phyloP scores from a whole-genome alignment of 2,113 vertebrate species.

The Solenodon paradoxus region DNA sequence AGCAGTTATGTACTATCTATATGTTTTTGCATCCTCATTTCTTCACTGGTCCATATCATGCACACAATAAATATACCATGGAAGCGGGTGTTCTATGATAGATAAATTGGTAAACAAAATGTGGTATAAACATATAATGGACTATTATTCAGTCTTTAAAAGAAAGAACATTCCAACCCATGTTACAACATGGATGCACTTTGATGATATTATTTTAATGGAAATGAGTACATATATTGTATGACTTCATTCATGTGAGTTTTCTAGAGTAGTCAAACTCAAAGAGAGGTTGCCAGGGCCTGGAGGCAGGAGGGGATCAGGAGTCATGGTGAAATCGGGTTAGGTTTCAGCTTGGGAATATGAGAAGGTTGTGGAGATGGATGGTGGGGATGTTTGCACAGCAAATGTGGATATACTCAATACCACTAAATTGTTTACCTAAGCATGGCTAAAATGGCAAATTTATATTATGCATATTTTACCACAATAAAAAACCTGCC shows the following conservation, averaged over 20 bases:
- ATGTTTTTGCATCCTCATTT: background rate
- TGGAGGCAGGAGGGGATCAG: accelerated
- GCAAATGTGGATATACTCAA: accelerated
- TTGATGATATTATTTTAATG: background rate
- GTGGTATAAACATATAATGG: background rate
- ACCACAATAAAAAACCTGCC: background rate
- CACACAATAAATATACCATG: background rate
- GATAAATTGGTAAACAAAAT: background rate
- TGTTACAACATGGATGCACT: background rate
- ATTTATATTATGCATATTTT: background rate
- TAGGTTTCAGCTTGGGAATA: background rate
- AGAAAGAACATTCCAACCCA: background rate
- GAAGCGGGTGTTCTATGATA: background rate
- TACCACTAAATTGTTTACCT: background rate
- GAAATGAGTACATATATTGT: background rate
- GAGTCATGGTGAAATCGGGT: background rate
- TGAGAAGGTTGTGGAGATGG: background rate
- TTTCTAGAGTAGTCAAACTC: background rate
- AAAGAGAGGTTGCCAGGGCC: background rate
- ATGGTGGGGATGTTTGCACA: background rate
- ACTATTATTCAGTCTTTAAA: background rate
- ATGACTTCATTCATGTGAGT: background rate
- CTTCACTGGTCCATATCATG: background rate
- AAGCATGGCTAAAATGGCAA: background rate
- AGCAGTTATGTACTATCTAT: no score